A percentile compares a stretch with the other conserved stretches of the same genome.
phyloP scores from a whole-genome alignment of 2,797 vertebrate species.

The Adrianichthys oophorus region DNA sequence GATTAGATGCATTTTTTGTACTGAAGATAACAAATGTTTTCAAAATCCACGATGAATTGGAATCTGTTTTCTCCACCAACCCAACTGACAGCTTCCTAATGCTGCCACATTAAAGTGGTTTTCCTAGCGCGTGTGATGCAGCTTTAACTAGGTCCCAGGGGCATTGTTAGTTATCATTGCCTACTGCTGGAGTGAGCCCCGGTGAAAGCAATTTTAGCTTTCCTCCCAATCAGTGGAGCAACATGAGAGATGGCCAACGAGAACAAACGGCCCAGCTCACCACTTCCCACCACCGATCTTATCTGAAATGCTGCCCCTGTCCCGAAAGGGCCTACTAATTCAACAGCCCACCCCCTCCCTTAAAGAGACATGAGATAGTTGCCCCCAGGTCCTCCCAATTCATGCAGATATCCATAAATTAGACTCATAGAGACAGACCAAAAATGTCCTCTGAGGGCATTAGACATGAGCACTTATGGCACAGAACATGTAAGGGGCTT shows the following conservation, averaged over 20 bases:
- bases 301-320: slow-evolving; percentile 76
- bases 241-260: slow-evolving; percentile 81
- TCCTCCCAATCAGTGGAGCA: slow-evolving; percentile 83
- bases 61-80: slow-evolving; percentile 81
- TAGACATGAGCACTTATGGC: slow-evolving; percentile 71
- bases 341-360: slow-evolving; percentile 53
- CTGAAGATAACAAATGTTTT: slow-evolving; percentile 83
- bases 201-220: slow-evolving; percentile 84
- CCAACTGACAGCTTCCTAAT: slow-evolving; percentile 88
- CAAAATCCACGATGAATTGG: slow-evolving; percentile 73
- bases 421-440: slow-evolving; percentile 75
- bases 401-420: slow-evolving; percentile 81
- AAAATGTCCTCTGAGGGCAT: slow-evolving; percentile 73
- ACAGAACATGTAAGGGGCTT: slow-evolving; percentile 64
- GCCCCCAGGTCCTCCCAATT: slow-evolving; percentile 72
- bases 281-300: slow-evolving; percentile 75
- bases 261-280: slow-evolving; percentile 78
- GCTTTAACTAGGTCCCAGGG: slow-evolving; percentile 94
- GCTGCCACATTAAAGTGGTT: slow-evolving; percentile 91
- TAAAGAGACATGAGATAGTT: slow-evolving; percentile 73
- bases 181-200: slow-evolving; percentile 85
- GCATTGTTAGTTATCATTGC: slow-evolving; percentile 96
- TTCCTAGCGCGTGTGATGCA: slow-evolving; percentile 81
- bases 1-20: slow-evolving; percentile 75
- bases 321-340: slow-evolving; percentile 70